phyloP scores from a whole-genome alignment of 2,797 vertebrate species.

The Pipistrellus pipistrellus region DNA sequence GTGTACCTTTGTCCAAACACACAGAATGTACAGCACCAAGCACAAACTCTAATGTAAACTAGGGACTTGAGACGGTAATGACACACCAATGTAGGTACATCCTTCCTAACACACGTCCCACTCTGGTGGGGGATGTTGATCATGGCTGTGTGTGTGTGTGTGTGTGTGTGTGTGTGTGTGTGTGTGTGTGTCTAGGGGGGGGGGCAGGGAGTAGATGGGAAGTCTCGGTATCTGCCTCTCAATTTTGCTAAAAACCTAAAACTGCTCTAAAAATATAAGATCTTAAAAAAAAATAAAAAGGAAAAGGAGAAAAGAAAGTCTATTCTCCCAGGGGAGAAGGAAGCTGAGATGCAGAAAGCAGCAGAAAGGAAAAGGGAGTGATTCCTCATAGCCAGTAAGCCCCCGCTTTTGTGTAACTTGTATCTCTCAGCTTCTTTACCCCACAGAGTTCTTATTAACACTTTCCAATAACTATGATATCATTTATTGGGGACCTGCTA shows the following conservation, averaged over 20 bases:
- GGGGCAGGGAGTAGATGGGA: background rate
- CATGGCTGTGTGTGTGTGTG: no score
- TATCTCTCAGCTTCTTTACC: background rate
- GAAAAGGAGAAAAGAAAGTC: background rate
- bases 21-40: background rate
- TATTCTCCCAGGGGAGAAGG: background rate
- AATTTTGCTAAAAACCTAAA: background rate
- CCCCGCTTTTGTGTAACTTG: background rate
- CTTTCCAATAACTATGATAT: background rate
- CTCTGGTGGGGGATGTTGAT: background rate
- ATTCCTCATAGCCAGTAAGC: accelerated
- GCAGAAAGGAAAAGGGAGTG: background rate
- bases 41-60: no score
- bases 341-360: background rate
- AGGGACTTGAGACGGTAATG: accelerated
- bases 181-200: no score
- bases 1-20: background rate
- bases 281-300: background rate
- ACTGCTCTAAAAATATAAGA: background rate
- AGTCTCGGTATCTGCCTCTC: background rate
- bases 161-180: no score
- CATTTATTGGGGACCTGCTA: background rate
- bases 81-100: background rate
- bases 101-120: background rate
- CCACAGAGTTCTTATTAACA: background rate